These are phyloP conservation scores for Oryzias woworae DNA, from an alignment of 2,113 vertebrate genomes.

Conservation along the genomic window DNA sequence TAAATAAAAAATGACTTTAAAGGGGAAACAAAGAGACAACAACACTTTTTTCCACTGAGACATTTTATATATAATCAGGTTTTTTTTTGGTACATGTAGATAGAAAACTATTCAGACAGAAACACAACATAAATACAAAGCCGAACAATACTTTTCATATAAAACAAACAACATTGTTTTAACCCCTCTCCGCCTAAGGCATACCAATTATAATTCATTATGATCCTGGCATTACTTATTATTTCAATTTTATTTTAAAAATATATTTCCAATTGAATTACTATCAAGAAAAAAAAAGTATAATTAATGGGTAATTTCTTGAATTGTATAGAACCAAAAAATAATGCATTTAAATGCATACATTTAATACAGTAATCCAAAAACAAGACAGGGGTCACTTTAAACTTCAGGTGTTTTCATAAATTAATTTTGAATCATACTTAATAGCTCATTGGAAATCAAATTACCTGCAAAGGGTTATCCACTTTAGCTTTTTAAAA, in stretches of 20 bases:
- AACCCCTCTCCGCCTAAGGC: constrained; percentile 38
- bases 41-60: constrained; percentile 50
- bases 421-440: constrained; percentile 18
- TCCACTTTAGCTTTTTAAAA: constrained; percentile 15
- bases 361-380: constrained; percentile 45
- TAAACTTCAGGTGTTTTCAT: constrained; percentile 10
- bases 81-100: constrained; percentile 80
- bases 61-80: constrained; percentile 77
- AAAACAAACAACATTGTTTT: constrained; percentile 65
- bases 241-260: too few species aligned
- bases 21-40: background rate
- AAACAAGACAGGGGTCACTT: constrained; percentile 58
- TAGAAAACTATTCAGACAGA: constrained; percentile 75
- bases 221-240: constrained; percentile 6
- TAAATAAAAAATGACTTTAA: constrained; percentile 14
- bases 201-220: constrained; percentile 35
- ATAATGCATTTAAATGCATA: constrained; percentile 43
- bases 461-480: background rate
- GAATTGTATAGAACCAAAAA: too few species aligned
- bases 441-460: constrained; percentile 11
- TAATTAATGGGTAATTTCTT: too few species aligned
- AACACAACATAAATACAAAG: constrained; percentile 77
- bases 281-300: too few species aligned
- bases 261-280: too few species aligned
- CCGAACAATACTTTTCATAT: constrained; percentile 69